Evolutionary conservation across 2,888 invertebrate genomes (phyloP).

Genomic region (Hemaris fuciformis): DNA sequence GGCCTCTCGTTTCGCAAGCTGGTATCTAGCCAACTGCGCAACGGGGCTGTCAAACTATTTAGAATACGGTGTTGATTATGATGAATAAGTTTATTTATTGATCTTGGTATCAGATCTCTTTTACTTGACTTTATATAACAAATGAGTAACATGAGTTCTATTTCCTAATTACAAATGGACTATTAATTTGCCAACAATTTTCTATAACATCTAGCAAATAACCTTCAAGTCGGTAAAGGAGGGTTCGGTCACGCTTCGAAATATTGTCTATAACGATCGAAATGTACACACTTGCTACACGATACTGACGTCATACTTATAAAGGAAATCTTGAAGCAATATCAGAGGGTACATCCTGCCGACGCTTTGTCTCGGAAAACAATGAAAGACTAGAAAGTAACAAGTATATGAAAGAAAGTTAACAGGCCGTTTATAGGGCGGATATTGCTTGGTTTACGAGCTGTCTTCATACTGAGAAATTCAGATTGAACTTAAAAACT

Average conservation of each 20-base stretch:
- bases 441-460: not conserved
- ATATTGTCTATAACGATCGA: not conserved
- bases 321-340: conserved; percentile 6
- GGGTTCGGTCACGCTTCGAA: not conserved
- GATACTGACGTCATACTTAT: not conserved
- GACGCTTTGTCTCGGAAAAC: not conserved
- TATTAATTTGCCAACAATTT: no score
- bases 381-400: not conserved
- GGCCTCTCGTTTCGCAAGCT: no score
- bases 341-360: conserved; percentile 1
- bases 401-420: not conserved
- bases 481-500: not conserved
- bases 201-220: no score
- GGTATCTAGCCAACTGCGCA: no score
- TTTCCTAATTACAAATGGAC: no score
- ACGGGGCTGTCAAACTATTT: no score
- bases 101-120: no score
- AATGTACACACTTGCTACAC: not conserved
- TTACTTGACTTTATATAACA: no score
- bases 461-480: not conserved
- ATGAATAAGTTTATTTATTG: no score
- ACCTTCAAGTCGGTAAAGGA: not conserved
- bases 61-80: no score
- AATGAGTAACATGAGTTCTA: no score
- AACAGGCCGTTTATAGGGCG: not conserved